Base-by-base conservation (phyloP, 2,797 vertebrate species). In the Gymnocypris eckloni region DNA sequence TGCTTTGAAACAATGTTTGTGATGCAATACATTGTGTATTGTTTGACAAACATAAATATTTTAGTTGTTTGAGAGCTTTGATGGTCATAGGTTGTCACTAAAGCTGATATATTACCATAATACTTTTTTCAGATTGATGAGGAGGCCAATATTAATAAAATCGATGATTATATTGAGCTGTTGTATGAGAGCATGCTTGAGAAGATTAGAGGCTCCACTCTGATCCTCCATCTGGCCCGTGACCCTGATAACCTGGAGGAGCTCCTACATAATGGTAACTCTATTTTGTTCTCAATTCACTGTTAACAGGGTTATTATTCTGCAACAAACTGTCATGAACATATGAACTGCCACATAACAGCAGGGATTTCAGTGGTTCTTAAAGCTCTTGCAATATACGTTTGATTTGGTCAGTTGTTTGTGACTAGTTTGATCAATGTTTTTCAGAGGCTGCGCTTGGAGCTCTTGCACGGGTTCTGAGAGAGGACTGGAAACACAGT, bases 401-500 rank as follows among this genome's bases (percentile, higher is more conserved):
- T 41, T 67, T 66, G 56, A 72, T 72, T 83, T 75, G 66, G 43
- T 66, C 28, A 76, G 73, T 28, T 66, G 25, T 59, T 78, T 81
- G 52, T 86, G 39, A 75, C 77, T 43, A 79, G 56, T 56, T 87
- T 82, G 89, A 67, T 33, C 33, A 33, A 33, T 93, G 89, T 86
- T 52, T 82, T 85, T 87, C 89, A 98, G 97, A 98, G 92, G 93
- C 95, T 79, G 96, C 94, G 2, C 90, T 99, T 7, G 96, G 97
- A 87, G 97, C 97, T 0, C 91, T 99, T 91, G 97, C 97, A 73
- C 94, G 97, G 90, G 96, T 99, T 25, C 92, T 99, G 88, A 94
- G 97, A 91, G 97, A 99, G 91, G 97, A 98, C 90, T 99, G 97
- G 97, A 99, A 97, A 91, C 96, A 96, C 89, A 98, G 97, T 0